Conservation (phyloP, 2,797 vertebrate species). For the Pseudocheirus occidentalis region DNA sequence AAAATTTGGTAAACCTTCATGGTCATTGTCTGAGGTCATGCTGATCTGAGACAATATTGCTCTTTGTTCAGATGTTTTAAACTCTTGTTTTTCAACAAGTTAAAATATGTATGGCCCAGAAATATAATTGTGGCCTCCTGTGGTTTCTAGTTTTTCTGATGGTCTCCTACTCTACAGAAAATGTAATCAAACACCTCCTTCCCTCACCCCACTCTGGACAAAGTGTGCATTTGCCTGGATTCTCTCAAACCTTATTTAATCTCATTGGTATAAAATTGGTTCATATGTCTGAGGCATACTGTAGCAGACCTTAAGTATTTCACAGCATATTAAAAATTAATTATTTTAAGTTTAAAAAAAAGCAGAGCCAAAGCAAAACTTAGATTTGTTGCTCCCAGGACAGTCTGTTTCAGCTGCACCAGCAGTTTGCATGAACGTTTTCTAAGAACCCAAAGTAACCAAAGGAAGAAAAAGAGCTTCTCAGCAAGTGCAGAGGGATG, state of each 20-base stretch:
- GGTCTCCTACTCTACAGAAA: not conserved
- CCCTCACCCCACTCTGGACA: not conserved
- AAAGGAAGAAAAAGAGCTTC: constrained; percentile 9
- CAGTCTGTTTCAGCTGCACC: constrained; percentile 42
- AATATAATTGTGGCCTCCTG: not conserved
- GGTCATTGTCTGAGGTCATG: constrained; percentile 12
- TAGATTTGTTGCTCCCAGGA: constrained; percentile 40
- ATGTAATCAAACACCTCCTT: not conserved
- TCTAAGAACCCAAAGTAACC: constrained; percentile 42
- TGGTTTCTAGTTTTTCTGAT: not conserved
- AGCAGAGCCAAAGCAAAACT: constrained; percentile 17
- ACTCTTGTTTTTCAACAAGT: constrained; percentile 37
- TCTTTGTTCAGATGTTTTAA: constrained; percentile 35
- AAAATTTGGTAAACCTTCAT: constrained; percentile 28
- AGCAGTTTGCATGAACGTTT: constrained; percentile 19
- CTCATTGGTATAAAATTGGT: not conserved
- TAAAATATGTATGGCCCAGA: constrained; percentile 51
- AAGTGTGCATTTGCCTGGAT: not conserved
- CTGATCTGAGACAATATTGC: not conserved
- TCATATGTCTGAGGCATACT: constrained; percentile 19
- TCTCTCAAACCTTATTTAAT: constrained; percentile 44
- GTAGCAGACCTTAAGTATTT: constrained; percentile 38
- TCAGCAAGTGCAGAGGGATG: not conserved
- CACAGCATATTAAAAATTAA: constrained; percentile 54
- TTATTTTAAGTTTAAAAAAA: constrained; percentile 52